phyloP scores from a whole-genome alignment of 2,888 invertebrate species.

The Nephrotoma guestfalica region DNA sequence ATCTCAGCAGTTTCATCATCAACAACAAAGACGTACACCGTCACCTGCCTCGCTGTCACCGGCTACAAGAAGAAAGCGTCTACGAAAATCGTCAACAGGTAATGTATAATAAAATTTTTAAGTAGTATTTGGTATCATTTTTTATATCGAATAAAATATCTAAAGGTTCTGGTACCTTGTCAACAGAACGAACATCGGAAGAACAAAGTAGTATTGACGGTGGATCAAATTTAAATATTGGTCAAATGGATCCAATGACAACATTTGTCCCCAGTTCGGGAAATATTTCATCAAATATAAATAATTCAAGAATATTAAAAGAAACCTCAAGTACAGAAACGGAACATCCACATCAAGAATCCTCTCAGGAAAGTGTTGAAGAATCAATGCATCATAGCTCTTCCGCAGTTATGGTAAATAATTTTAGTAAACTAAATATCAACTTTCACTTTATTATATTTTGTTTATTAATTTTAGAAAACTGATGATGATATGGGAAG shows the following conservation, averaged over 20 bases:
- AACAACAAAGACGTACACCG: slow-evolving; percentile 35
- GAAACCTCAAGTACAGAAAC: slow-evolving; percentile 34
- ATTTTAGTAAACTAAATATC: slow-evolving; percentile 8
- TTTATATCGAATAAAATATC: not conserved
- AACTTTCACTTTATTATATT: slow-evolving; percentile 6
- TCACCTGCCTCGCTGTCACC: slow-evolving; percentile 41
- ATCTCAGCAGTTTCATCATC: slow-evolving; percentile 42
- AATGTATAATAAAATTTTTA: slow-evolving; percentile 15
- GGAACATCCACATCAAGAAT: slow-evolving; percentile 36
- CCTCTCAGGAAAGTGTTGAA: slow-evolving; percentile 38
- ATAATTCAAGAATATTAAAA: slow-evolving; percentile 30
- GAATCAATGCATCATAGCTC: slow-evolving; percentile 32
- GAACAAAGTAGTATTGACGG: slow-evolving; percentile 31
- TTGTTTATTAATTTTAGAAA: slow-evolving; percentile 20
- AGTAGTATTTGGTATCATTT: too few relatives aligned
- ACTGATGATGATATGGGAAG: slow-evolving; percentile 29
- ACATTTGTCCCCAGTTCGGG: slow-evolving; percentile 31
- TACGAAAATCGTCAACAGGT: slow-evolving; percentile 51
- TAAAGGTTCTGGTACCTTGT: slow-evolving; percentile 31
- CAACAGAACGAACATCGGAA: slow-evolving; percentile 38
- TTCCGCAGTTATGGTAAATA: slow-evolving; percentile 32
- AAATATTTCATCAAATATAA: slow-evolving; percentile 23
- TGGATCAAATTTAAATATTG: slow-evolving; percentile 30
- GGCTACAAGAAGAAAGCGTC: slow-evolving; percentile 43
- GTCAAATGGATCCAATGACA: slow-evolving; percentile 35